A percentile compares a stretch with the other conserved stretches of the same genome.
phyloP scores from a whole-genome alignment of 2,113 vertebrate species.

The Cygnus atratus region DNA sequence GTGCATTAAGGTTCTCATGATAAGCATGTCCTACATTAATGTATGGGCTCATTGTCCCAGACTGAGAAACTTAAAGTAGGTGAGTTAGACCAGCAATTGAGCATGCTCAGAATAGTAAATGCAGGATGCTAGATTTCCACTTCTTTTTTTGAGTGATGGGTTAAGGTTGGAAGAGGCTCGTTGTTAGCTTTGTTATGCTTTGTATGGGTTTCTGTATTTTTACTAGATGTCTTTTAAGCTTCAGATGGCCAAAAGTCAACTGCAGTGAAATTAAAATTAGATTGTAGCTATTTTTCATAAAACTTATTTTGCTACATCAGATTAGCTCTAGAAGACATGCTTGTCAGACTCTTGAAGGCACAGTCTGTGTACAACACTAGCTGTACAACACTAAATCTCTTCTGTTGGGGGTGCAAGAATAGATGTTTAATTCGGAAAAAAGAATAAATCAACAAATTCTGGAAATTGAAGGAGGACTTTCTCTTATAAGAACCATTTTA shows the following conservation, averaged over 20 bases:
- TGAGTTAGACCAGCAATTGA: background rate
- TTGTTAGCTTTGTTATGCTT: background rate
- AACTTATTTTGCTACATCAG: background rate
- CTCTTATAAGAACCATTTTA: background rate
- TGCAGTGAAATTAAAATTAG: background rate
- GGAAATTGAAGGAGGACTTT: background rate
- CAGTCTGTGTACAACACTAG: too few species aligned
- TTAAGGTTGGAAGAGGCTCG: background rate
- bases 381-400: background rate
- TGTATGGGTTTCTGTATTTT: background rate
- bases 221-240: background rate
- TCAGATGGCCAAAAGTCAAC: background rate
- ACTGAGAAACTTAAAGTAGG: background rate
- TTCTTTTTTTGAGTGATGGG: background rate
- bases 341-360: background rate
- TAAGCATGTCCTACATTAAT: background rate
- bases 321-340: background rate
- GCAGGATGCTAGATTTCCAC: background rate
- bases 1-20: background rate
- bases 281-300: background rate
- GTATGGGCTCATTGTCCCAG: fast-evolving
- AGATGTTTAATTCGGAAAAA: background rate
- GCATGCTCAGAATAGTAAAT: background rate
- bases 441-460: background rate
- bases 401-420: background rate